phyloP scores from a whole-genome alignment of 2,888 invertebrate species.

The Rhagium mordax region DNA sequence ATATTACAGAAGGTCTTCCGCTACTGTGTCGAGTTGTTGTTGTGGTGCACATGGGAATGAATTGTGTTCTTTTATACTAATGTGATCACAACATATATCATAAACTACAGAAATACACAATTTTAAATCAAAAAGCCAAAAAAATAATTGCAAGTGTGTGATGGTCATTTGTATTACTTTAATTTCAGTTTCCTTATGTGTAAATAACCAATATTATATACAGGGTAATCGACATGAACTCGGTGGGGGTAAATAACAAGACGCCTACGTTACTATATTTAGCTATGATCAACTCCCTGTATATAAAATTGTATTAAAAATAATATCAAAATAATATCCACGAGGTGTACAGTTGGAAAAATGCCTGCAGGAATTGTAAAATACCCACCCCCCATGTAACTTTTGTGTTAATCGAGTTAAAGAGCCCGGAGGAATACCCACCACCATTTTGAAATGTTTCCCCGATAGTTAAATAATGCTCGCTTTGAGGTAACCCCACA shows the following conservation, averaged over 20 bases:
- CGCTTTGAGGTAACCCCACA: too few relatives aligned
- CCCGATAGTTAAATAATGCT: too few relatives aligned
- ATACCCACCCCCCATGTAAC: too few relatives aligned
- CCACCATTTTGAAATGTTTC: too few relatives aligned
- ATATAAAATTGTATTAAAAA: constrained; percentile 24
- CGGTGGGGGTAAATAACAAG: background rate
- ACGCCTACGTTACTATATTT: constrained; percentile 28
- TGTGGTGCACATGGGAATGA: constrained; percentile 16
- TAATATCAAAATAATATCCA: background rate
- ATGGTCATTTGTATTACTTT: constrained; percentile 51
- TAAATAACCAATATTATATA: constrained; percentile 39
- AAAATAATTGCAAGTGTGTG: constrained; percentile 60
- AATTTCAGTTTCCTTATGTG: constrained; percentile 32
- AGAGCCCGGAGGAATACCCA: too few relatives aligned
- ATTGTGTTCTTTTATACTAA: constrained; percentile 15
- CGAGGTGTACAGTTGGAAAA: constrained; percentile 1
- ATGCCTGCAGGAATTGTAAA: background rate
- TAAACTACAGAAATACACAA: constrained; percentile 36
- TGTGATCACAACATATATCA: constrained; percentile 30
- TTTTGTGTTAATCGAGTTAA: too few relatives aligned
- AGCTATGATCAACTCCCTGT: constrained; percentile 27
- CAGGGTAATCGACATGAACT: constrained; percentile 34
- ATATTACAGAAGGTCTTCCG: background rate
- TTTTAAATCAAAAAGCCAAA: constrained; percentile 37
- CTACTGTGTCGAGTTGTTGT: constrained; percentile 32